phyloP scores from a whole-genome alignment of 1,140 invertebrate genomes.

The Drosophila subpulchrella region DNA sequence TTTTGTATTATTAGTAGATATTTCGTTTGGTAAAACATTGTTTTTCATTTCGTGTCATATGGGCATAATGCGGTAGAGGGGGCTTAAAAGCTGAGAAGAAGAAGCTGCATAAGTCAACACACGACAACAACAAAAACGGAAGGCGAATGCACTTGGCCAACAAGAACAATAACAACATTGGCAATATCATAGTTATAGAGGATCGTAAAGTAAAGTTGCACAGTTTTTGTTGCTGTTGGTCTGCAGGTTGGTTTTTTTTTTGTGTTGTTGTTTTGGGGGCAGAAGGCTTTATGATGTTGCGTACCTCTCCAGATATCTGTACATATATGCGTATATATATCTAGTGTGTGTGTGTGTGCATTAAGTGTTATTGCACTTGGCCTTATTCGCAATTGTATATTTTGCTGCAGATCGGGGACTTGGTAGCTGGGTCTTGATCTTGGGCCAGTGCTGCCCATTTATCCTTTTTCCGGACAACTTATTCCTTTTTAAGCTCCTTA shows the following conservation, averaged over 20 bases:
- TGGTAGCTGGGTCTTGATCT: conserved; percentile 62
- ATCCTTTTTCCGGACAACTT: too few relatives aligned
- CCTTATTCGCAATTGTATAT: conserved; percentile 46
- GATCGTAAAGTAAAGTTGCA: conserved; percentile 64
- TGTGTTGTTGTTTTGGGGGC: conserved; percentile 30
- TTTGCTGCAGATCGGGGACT: conserved; percentile 12
- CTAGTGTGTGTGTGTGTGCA: conserved; percentile 3
- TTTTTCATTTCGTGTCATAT: conserved; percentile 4
- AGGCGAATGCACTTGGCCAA: conserved; percentile 69
- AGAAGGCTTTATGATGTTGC: conserved; percentile 45
- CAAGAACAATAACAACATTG: conserved; percentile 41
- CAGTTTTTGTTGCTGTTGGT: conserved; percentile 24
- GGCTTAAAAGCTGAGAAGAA: conserved; percentile 18
- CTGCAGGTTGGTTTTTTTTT: conserved; percentile 9
- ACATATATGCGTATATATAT: conserved; percentile 3
- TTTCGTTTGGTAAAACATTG: too few relatives aligned
- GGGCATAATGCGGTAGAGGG: neutral
- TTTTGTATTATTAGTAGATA: too few relatives aligned
- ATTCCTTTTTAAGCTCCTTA: too few relatives aligned
- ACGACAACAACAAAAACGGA: conserved; percentile 54
- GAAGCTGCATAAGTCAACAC: conserved; percentile 67
- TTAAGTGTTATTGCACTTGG: conserved; percentile 65
- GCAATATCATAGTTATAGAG: conserved; percentile 58
- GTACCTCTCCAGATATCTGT: conserved; percentile 26
- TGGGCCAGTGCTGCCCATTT: conserved; percentile 17